Percentiles rank a stretch among this genome's conserved stretches.
phyloP scores from a whole-genome alignment of 2,113 vertebrate species.

The Osmerus mordax region DNA sequence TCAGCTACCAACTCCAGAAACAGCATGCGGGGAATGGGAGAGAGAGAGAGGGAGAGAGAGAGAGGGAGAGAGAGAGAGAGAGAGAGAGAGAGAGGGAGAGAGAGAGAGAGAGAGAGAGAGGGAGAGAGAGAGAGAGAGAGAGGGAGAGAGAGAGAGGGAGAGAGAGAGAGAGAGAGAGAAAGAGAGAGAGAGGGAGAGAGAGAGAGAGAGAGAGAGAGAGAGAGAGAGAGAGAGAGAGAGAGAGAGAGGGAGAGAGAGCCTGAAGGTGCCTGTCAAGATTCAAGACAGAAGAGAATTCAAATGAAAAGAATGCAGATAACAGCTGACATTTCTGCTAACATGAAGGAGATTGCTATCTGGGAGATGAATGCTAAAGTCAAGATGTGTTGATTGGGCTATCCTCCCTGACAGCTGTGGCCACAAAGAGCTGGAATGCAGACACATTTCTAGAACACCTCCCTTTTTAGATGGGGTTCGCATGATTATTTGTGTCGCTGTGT shows the following conservation, averaged over 20 bases:
- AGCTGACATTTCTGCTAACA: conserved; percentile 48
- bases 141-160: too few species aligned
- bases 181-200: too few species aligned
- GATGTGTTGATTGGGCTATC: conserved; percentile 40
- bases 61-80: too few species aligned
- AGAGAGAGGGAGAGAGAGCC: conserved; percentile 21
- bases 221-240: too few species aligned
- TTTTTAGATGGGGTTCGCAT: neutral
- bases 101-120: too few species aligned
- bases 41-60: too few species aligned
- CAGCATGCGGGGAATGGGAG: conserved; percentile 6
- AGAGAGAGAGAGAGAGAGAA: too few species aligned
- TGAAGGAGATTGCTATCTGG: conserved; percentile 49
- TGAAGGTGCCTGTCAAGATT: conserved; percentile 34
- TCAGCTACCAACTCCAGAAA: conserved; percentile 23
- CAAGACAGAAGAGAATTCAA: conserved; percentile 46
- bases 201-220: too few species aligned
- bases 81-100: too few species aligned
- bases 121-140: too few species aligned
- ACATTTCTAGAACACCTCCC: neutral
- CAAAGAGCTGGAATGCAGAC: neutral
- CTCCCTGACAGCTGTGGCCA: conserved; percentile 29
- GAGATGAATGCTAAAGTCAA: conserved; percentile 43
- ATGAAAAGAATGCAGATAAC: conserved; percentile 54
- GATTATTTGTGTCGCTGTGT: neutral